Conservation (phyloP, 2,113 vertebrate species). For the Turdus rufiventris region DNA sequence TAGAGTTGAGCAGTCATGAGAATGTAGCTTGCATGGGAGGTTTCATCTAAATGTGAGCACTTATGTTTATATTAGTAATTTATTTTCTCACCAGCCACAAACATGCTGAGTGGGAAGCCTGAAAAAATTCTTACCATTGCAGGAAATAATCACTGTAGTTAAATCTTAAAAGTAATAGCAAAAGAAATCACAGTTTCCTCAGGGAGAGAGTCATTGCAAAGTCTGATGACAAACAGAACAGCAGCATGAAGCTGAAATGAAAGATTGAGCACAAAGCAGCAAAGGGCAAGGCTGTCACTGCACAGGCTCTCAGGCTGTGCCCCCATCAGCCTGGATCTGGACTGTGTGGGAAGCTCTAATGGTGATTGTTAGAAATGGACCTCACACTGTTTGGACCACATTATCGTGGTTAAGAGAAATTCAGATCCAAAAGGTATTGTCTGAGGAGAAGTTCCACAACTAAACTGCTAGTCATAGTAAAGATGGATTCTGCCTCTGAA, state of each 20-base stretch:
- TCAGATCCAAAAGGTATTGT: neutral
- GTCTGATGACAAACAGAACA: neutral
- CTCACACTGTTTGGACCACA: neutral
- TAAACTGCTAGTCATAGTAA: neutral
- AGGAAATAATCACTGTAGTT: neutral
- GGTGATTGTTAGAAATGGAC: neutral
- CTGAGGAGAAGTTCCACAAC: neutral
- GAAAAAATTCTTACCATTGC: neutral
- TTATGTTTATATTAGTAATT: slow-evolving; percentile 22
- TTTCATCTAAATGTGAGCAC: neutral
- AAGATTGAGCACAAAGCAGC: neutral
- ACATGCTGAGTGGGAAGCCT: neutral
- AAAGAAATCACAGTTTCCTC: neutral
- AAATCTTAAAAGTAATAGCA: neutral
- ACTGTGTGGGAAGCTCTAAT: neutral
- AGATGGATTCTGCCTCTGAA: neutral
- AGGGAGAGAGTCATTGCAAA: neutral
- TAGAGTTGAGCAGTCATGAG: neutral
- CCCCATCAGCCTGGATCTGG: neutral
- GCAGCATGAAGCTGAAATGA: neutral
- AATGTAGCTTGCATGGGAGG: neutral
- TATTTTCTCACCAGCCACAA: slow-evolving; percentile 2
- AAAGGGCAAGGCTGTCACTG: neutral
- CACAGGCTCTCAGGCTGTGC: neutral
- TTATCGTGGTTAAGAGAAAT: neutral